Evolutionary conservation across 2,888 invertebrate genomes (phyloP).

Genomic region (Cheilosia impressa): DNA sequence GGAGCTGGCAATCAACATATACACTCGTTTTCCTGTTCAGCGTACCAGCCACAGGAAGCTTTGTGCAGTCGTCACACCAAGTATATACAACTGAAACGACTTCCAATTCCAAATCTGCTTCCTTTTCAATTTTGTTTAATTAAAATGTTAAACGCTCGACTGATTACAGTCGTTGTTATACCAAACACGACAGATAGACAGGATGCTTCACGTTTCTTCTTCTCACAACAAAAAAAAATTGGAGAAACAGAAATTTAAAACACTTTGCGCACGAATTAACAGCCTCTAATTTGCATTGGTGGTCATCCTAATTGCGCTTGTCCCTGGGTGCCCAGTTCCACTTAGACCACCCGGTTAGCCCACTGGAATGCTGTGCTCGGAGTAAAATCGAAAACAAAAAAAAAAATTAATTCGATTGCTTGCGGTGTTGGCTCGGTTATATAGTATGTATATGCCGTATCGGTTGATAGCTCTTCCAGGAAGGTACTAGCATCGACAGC

Average conservation of each 20-base stretch:
- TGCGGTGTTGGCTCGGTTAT: conserved; percentile 43
- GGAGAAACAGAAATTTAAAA: conserved; percentile 55
- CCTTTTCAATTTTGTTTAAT: conserved; percentile 64
- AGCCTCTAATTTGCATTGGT: conserved; percentile 74
- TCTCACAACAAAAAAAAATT: conserved; percentile 28
- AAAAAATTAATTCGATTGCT: conserved; percentile 67
- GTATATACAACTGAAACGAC: neutral
- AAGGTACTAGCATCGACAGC: conserved; percentile 60
- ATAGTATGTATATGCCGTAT: conserved; percentile 42
- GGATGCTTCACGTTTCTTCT: conserved; percentile 37
- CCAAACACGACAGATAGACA: conserved; percentile 54
- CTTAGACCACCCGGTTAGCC: conserved; percentile 2
- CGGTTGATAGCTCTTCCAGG: conserved; percentile 62
- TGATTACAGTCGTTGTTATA: conserved; percentile 63
- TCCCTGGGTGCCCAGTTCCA: conserved; percentile 39
- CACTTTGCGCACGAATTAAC: conserved; percentile 75
- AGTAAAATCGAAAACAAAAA: conserved; percentile 28
- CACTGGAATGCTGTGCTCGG: conserved; percentile 1
- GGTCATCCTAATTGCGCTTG: conserved; percentile 73
- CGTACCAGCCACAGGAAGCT: no score
- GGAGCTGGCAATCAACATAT: no score
- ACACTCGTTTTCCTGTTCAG: no score
- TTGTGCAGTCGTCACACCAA: conserved; percentile 3
- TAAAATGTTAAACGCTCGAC: conserved; percentile 67
- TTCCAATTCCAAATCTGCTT: neutral